Evolutionary conservation across 2,797 vertebrate genomes (phyloP).

Genomic region (Gobio occitaniae): DNA sequence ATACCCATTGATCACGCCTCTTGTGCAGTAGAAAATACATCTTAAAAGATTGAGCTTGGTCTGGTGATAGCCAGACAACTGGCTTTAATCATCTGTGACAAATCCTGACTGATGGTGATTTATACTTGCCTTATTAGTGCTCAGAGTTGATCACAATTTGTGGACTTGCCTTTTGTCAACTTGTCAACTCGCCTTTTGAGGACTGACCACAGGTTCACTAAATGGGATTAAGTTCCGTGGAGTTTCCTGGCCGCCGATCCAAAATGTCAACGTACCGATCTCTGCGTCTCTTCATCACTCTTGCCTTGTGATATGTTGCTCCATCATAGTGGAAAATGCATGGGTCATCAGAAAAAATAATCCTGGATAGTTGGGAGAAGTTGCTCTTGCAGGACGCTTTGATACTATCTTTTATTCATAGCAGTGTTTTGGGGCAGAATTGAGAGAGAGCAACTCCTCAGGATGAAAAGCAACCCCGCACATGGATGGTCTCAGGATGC

Average conservation of each 20-base stretch:
- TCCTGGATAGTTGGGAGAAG: background rate
- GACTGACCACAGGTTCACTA: background rate
- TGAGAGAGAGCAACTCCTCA: background rate
- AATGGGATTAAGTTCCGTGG: too few relatives aligned
- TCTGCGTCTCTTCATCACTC: too few relatives aligned
- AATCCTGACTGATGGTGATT: slow-evolving; percentile 26
- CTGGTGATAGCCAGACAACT: too few relatives aligned
- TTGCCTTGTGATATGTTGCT: background rate
- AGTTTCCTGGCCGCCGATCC: too few relatives aligned
- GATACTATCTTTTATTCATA: background rate
- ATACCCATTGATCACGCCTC: too few relatives aligned
- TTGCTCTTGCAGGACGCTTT: background rate
- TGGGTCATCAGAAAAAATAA: background rate
- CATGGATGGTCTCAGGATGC: background rate
- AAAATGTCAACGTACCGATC: background rate
- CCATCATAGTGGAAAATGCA: too few relatives aligned
- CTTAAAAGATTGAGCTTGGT: too few relatives aligned
- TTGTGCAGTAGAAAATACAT: too few relatives aligned
- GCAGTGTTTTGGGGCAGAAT: background rate
- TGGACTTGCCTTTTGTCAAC: background rate
- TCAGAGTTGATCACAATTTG: background rate
- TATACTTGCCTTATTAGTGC: background rate
- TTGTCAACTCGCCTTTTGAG: background rate
- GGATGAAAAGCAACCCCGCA: background rate
- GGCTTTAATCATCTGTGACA: background rate